Conservation (phyloP, 2,797 vertebrate genomes). For the Pangasius krempfi region DNA sequence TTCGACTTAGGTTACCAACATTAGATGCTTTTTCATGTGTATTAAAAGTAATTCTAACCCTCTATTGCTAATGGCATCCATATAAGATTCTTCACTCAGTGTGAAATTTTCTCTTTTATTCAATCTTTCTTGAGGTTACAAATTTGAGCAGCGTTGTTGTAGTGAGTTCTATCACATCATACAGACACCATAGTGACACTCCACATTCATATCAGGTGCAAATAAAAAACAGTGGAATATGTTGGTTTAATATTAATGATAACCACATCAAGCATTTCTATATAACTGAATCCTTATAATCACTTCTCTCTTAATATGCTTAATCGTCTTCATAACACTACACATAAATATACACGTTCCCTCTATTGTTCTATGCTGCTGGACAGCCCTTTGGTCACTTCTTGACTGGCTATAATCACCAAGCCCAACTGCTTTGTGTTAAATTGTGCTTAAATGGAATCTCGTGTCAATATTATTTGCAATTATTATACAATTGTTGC, state of each 20-base stretch:
- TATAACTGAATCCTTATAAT: constrained; percentile 33
- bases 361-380: constrained; percentile 23
- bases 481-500: constrained; percentile 16
- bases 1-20: background rate
- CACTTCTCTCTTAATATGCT: background rate
- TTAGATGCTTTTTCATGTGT: background rate
- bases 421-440: constrained; percentile 22
- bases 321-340: constrained; percentile 17
- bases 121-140: constrained; percentile 45
- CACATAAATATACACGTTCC: constrained; percentile 15
- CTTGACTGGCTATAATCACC: constrained; percentile 27
- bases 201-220: constrained; percentile 47
- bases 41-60: background rate
- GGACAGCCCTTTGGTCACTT: constrained; percentile 36
- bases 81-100: constrained; percentile 3
- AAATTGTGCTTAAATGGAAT: constrained; percentile 46
- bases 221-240: constrained; percentile 39
- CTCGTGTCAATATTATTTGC: constrained; percentile 5
- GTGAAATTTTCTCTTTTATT: constrained; percentile 51
- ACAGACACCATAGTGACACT: constrained; percentile 62
- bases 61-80: background rate
- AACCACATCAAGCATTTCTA: constrained; percentile 46
- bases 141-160: constrained; percentile 54
- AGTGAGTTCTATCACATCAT: constrained; percentile 63
- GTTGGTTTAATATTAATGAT: constrained; percentile 37